Conservation (phyloP, 2,888 invertebrate species). For the Acrocyrtus sp. region DNA sequence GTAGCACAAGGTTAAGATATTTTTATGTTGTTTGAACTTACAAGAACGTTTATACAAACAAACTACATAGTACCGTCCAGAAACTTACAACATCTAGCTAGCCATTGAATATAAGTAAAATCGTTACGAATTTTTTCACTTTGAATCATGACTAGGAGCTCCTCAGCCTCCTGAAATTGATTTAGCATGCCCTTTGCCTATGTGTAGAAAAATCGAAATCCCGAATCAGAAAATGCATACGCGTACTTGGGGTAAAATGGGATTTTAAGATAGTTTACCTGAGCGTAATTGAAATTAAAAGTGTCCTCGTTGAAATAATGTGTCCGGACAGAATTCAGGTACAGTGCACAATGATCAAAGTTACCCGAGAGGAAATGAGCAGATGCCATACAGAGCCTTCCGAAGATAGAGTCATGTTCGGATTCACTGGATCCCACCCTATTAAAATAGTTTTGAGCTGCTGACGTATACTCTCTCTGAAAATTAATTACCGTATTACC, state of each 20-base stretch:
- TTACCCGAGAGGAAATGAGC: constrained; percentile 94
- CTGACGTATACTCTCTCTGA: constrained; percentile 92
- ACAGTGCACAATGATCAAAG: constrained; percentile 96
- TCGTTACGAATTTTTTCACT: constrained; percentile 85
- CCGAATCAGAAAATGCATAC: background rate
- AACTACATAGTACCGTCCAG: background rate
- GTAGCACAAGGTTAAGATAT: background rate
- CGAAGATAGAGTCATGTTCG: constrained; percentile 97
- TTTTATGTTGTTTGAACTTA: too few species aligned
- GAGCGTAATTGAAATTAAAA: constrained; percentile 89
- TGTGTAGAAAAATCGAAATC: too few species aligned
- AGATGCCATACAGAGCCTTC: constrained; percentile 98
- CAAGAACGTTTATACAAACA: too few species aligned
- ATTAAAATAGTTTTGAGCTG: constrained; percentile 96
- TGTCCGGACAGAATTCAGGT: constrained; percentile 96
- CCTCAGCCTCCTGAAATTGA: constrained; percentile 94
- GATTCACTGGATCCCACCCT: constrained; percentile 95
- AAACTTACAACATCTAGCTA: constrained; percentile 82
- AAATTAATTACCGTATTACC: constrained; percentile 62
- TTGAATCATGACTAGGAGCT: constrained; percentile 84
- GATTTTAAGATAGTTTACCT: too few species aligned
- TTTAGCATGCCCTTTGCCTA: constrained; percentile 91
- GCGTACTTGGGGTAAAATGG: too few species aligned
- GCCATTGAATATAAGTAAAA: constrained; percentile 86
- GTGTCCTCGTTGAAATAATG: constrained; percentile 91